Conservation (phyloP, 2,113 vertebrate species). For the Heliornis fulica region DNA sequence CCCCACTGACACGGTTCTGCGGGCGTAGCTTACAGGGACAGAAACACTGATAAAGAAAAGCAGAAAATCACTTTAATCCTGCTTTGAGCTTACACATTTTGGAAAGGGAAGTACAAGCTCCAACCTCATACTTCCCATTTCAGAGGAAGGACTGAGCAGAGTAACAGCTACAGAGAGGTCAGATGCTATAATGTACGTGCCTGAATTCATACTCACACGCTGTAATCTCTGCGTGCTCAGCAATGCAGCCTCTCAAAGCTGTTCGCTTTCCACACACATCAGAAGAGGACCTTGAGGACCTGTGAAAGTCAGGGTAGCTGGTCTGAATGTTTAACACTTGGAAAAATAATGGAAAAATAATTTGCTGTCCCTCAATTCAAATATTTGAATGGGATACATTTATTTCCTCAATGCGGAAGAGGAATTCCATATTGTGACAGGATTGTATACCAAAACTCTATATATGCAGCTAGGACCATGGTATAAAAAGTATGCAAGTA, state of each 20-base stretch:
- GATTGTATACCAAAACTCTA: not conserved
- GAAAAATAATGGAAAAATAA: too few species aligned
- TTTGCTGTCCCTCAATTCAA: not conserved
- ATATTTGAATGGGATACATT: rapidly evolving
- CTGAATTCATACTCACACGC: not conserved
- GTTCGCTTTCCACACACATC: not conserved
- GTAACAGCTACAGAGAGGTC: not conserved
- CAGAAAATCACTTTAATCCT: not conserved
- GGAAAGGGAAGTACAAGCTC: not conserved
- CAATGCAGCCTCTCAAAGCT: not conserved
- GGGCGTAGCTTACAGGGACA: not conserved
- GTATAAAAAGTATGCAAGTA: not conserved
- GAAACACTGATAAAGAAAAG: rapidly evolving
- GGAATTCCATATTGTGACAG: rapidly evolving
- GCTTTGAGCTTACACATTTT: not conserved
- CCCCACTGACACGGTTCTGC: not conserved
- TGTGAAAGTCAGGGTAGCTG: not conserved
- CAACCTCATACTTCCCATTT: not conserved
- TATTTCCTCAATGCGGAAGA: not conserved
- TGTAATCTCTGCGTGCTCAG: not conserved
- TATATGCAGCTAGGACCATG: too few species aligned
- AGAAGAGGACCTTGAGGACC: not conserved
- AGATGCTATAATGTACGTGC: rapidly evolving
- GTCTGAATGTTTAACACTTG: not conserved
- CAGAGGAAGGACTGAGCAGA: not conserved